Conservation (phyloP, 1,140 invertebrate genomes). For the Drosophila carrolli region DNA sequence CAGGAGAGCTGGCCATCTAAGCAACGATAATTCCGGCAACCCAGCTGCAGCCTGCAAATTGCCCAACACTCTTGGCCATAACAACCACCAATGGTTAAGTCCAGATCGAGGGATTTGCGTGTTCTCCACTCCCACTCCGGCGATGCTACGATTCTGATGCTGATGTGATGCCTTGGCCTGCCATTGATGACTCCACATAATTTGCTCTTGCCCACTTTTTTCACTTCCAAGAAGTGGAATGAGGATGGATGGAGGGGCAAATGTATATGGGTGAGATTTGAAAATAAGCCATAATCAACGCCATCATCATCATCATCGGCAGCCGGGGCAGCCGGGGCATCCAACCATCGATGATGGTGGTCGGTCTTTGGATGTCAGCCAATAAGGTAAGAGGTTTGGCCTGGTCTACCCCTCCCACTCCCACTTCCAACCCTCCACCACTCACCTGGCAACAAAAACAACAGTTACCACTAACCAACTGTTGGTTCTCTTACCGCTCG, state of each 20-base stretch:
- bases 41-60: constrained; percentile 32
- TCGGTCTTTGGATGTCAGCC: constrained; percentile 61
- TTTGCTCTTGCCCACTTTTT: constrained; percentile 71
- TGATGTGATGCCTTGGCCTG: constrained; percentile 47
- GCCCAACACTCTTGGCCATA: constrained; percentile 37
- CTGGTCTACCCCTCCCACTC: constrained; percentile 20
- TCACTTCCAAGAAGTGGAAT: constrained; percentile 70
- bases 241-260: constrained; percentile 45
- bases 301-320: constrained; percentile 66
- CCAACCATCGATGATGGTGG: constrained; percentile 65
- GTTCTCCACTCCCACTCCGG: constrained; percentile 47
- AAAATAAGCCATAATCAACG: constrained; percentile 83
- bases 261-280: constrained; percentile 61
- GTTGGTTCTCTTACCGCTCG: constrained; percentile 60
- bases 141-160: constrained; percentile 39
- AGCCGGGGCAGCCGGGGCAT: constrained; percentile 19
- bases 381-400: constrained; percentile 75
- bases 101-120: constrained; percentile 33
- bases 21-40: constrained; percentile 12
- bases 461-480: constrained; percentile 74
- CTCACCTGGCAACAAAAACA: constrained; percentile 61
- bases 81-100: constrained; percentile 29
- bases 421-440: constrained; percentile 11
- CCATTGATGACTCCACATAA: constrained; percentile 82
- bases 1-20: constrained; percentile 6